Percentiles rank a stretch among this genome's conserved stretches.
These are phyloP conservation scores for Thalassaphorura encarpata DNA, from an alignment of 1,140 invertebrate species.

Conservation along the genomic window DNA sequence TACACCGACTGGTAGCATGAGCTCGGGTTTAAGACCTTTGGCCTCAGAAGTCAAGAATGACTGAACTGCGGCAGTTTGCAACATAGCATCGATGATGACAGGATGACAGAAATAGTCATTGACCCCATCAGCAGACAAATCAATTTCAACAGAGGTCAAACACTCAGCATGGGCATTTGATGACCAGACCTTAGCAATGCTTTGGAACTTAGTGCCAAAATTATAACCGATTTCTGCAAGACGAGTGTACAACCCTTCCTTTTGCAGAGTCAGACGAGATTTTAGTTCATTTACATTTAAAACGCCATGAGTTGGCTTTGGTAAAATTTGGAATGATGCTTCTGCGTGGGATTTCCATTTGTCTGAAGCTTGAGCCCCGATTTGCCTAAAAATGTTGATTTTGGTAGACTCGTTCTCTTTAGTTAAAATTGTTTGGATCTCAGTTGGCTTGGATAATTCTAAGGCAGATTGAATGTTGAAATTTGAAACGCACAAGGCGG, in stretches of 20 bases:
- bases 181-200: constrained; percentile 7
- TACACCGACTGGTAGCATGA: too few relatives aligned
- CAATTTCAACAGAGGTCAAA: not conserved
- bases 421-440: not conserved
- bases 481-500: constrained; percentile 9
- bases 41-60: not conserved
- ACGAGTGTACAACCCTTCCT: constrained; percentile 2
- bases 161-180: not conserved
- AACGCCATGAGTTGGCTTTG: not conserved
- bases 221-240: constrained; percentile 7
- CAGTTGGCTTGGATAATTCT: not conserved
- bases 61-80: constrained; percentile 9
- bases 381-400: not conserved
- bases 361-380: not conserved
- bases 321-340: not conserved
- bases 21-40: too few relatives aligned
- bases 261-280: not conserved
- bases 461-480: constrained; percentile 16
- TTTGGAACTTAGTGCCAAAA: constrained; percentile 19
- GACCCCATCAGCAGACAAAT: not conserved
- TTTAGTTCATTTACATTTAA: not conserved
- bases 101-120: constrained; percentile 19
- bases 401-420: not conserved
- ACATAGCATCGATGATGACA: constrained; percentile 14
- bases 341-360: constrained; percentile 18